Percentiles rank a stretch among this genome's conserved stretches.
These are phyloP conservation scores for Casuarius casuarius DNA, from an alignment of 2,113 vertebrate genomes.

Conservation along the genomic window DNA sequence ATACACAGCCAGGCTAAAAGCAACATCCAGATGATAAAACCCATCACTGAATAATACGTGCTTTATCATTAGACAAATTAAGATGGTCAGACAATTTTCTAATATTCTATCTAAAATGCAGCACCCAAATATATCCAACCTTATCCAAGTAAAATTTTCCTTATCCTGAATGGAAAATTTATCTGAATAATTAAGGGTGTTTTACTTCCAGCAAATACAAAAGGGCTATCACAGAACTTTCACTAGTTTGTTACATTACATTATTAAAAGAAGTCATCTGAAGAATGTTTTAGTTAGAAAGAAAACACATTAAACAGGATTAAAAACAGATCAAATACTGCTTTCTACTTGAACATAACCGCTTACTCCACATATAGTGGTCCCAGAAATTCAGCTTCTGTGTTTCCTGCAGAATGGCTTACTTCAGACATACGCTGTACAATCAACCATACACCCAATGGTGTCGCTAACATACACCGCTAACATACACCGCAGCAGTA, in stretches of 20 bases:
- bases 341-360: background rate
- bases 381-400: background rate
- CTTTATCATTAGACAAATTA: background rate
- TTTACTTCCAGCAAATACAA: background rate
- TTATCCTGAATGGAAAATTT: background rate
- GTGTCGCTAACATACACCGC: background rate
- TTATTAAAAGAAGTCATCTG: background rate
- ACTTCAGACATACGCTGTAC: background rate
- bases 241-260: background rate
- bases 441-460: background rate
- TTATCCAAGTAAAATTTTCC: background rate
- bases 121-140: background rate
- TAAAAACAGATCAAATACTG: background rate
- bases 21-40: conserved; percentile 20
- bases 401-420: background rate
- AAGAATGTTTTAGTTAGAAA: background rate
- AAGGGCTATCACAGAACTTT: background rate
- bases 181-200: background rate
- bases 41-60: background rate
- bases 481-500: background rate
- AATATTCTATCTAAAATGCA: background rate
- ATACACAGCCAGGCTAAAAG: conserved; percentile 90
- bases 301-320: background rate
- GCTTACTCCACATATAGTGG: background rate
- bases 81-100: background rate